phyloP scores from a whole-genome alignment of 1,140 invertebrate species.

The Drosophila ercepeae region DNA sequence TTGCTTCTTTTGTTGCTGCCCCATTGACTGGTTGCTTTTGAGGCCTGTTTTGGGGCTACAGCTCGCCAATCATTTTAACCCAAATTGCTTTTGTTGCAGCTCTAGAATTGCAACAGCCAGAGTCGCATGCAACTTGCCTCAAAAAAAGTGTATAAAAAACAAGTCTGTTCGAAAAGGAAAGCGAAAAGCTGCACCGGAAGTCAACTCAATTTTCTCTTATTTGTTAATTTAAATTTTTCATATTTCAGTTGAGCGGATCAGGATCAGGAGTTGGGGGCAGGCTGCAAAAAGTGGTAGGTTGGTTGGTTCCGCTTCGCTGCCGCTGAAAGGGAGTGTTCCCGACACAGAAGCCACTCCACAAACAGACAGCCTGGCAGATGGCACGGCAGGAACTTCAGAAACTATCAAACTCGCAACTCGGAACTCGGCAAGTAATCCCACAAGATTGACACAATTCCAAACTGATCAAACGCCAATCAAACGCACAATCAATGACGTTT shows the following conservation, averaged over 20 bases:
- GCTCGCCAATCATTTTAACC: constrained; percentile 75
- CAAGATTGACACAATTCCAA: background rate
- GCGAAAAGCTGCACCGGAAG: constrained; percentile 54
- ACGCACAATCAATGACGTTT: background rate
- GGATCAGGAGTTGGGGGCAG: constrained; percentile 6
- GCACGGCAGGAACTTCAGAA: background rate
- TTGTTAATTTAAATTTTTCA: constrained; percentile 63
- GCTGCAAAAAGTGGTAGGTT: no score
- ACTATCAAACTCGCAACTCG: background rate
- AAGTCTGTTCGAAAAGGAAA: no score
- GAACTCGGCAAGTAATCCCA: background rate
- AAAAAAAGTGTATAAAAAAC: no score
- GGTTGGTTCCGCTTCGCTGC: constrained; percentile 29
- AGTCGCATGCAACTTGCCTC: constrained; percentile 28
- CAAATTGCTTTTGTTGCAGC: constrained; percentile 66
- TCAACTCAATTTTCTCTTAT: constrained; percentile 52
- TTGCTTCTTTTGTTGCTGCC: constrained; percentile 62
- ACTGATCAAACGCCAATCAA: constrained; percentile 1
- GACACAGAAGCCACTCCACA: constrained; percentile 3
- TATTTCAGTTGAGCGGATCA: constrained; percentile 29
- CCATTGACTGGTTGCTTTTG: constrained; percentile 60
- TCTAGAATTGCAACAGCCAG: constrained; percentile 59
- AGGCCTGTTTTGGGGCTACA: constrained; percentile 30
- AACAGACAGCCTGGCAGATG: constrained; percentile 14
- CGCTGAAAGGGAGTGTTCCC: constrained; percentile 20